Evolutionary conservation across 2,888 invertebrate species (phyloP).

Genomic region (Apodemia mormo): DNA sequence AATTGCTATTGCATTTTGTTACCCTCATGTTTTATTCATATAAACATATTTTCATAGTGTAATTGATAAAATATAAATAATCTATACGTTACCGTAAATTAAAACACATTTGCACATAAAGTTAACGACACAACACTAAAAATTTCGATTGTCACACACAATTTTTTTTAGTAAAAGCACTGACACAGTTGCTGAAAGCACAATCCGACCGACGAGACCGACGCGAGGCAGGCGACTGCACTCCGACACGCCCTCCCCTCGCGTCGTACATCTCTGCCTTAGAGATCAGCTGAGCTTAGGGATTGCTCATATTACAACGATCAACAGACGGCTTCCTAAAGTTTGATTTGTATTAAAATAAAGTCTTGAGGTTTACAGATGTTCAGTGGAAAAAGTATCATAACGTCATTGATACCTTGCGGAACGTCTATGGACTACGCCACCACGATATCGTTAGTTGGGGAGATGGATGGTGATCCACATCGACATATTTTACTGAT

Average conservation of each 20-base stretch:
- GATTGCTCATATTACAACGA: not conserved
- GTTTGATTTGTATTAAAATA: not conserved
- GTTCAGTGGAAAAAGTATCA: too few species aligned
- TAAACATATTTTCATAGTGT: not conserved
- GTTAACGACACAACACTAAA: conserved; percentile 33
- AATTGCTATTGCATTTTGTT: not conserved
- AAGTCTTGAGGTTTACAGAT: not conserved
- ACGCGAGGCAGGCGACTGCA: conserved; percentile 61
- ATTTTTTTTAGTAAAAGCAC: conserved; percentile 20
- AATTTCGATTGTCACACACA: conserved; percentile 36
- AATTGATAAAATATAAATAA: conserved; percentile 27
- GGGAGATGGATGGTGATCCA: too few species aligned
- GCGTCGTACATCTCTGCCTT: conserved; percentile 41
- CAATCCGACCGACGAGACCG: conserved; percentile 49
- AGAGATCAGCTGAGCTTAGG: conserved; percentile 52
- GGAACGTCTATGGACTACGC: too few species aligned
- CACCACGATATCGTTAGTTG: too few species aligned
- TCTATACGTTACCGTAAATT: conserved; percentile 24
- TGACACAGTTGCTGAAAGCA: conserved; percentile 16
- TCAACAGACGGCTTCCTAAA: not conserved
- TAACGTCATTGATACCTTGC: too few species aligned
- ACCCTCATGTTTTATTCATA: not conserved
- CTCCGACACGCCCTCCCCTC: conserved; percentile 43
- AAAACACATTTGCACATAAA: conserved; percentile 21
- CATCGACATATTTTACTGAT: too few species aligned